These are phyloP conservation scores for Mesitornis unicolor DNA, from an alignment of 2,113 vertebrate genomes.

Conservation along the genomic window DNA sequence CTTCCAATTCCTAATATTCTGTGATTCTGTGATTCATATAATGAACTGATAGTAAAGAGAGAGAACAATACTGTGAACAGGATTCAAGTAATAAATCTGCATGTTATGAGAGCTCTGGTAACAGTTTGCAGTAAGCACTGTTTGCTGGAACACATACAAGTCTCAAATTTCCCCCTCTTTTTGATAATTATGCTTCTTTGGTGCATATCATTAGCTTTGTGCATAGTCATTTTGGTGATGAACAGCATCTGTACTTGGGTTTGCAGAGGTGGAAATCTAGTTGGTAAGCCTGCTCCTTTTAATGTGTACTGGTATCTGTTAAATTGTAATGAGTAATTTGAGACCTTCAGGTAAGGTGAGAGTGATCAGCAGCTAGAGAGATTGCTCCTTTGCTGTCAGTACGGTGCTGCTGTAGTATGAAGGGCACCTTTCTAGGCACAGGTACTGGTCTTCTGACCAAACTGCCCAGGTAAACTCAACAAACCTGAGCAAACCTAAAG, in stretches of 20 bases:
- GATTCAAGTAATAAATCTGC: background rate
- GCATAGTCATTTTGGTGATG: background rate
- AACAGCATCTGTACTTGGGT: background rate
- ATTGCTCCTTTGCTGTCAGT: background rate
- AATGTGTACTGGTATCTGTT: background rate
- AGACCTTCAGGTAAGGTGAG: slow-evolving; percentile 3
- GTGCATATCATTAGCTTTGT: background rate
- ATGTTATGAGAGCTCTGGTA: background rate
- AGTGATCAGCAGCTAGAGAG: background rate
- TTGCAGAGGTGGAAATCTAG: background rate
- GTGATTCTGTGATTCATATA: too few species aligned
- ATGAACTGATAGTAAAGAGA: background rate
- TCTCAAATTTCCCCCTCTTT: rapidly evolving
- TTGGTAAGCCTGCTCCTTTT: background rate
- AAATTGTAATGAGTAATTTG: slow-evolving; percentile 3
- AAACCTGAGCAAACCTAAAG: background rate
- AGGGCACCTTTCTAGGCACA: background rate
- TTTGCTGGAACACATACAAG: background rate
- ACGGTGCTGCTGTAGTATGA: background rate
- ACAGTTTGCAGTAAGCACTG: rapidly evolving
- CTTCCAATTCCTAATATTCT: too few species aligned
- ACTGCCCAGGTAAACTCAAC: background rate
- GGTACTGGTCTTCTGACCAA: background rate
- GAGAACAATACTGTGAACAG: background rate
- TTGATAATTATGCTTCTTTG: background rate